These are phyloP conservation scores for Leucoma salicis DNA, from an alignment of 2,888 invertebrate genomes.

Conservation along the genomic window DNA sequence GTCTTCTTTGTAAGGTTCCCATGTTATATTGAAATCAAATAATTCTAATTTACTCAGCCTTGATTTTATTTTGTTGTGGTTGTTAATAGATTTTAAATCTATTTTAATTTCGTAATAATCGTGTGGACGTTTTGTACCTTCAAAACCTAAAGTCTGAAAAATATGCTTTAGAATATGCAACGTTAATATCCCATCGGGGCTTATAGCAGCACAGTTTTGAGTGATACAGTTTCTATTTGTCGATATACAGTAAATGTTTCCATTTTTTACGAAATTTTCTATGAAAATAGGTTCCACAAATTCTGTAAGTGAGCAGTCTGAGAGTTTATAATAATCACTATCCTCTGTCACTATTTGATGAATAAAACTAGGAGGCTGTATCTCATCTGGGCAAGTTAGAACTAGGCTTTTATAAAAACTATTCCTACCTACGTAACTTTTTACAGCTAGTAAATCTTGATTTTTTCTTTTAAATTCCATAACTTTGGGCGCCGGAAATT, in stretches of 20 bases:
- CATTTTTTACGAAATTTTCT: constrained; percentile 61
- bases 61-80: constrained; percentile 41
- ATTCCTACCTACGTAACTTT: constrained; percentile 49
- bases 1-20: constrained; percentile 58
- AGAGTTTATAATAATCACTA: constrained; percentile 61
- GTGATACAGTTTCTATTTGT: constrained; percentile 56
- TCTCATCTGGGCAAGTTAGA: constrained; percentile 66
- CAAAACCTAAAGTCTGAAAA: constrained; percentile 69
- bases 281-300: constrained; percentile 59
- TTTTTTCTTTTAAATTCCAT: constrained; percentile 41
- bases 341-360: constrained; percentile 56
- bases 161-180: constrained; percentile 54
- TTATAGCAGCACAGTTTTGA: constrained; percentile 61
- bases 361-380: constrained; percentile 48
- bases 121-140: constrained; percentile 59
- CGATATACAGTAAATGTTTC: constrained; percentile 57
- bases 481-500: constrained; percentile 65
- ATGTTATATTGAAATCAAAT: constrained; percentile 55
- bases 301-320: constrained; percentile 49
- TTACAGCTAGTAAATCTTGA: constrained; percentile 39
- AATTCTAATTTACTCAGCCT: constrained; percentile 49
- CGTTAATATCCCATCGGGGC: constrained; percentile 60
- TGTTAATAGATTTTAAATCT: constrained; percentile 52
- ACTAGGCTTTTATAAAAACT: constrained; percentile 65
- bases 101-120: constrained; percentile 60